These are phyloP conservation scores for Tribolium madens DNA, from an alignment of 1,140 invertebrate genomes.

Conservation along the genomic window DNA sequence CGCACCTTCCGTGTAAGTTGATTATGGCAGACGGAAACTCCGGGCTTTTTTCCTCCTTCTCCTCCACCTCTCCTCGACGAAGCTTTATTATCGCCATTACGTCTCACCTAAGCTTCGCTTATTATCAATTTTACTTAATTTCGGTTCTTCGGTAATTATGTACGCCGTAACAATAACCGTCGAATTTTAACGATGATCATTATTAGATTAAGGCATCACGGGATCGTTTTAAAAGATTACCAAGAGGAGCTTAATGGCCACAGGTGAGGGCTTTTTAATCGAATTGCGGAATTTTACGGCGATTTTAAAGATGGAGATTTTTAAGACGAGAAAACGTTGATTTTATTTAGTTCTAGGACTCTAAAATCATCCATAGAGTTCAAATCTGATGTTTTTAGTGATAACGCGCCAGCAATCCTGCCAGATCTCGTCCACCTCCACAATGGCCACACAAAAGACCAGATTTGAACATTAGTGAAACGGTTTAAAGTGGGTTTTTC, in stretches of 20 bases:
- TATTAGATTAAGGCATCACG: conserved; percentile 63
- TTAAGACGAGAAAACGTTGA: no score
- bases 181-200: conserved; percentile 63
- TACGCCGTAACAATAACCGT: conserved; percentile 62
- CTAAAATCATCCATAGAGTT: no score
- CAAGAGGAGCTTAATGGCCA: conserved; percentile 54
- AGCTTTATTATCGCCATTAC: conserved; percentile 62
- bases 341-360: no score
- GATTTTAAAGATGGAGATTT: no score
- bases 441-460: no score
- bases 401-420: no score
- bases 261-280: conserved; percentile 57
- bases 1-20: conserved; percentile 57
- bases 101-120: conserved; percentile 55
- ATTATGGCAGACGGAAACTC: conserved; percentile 49
- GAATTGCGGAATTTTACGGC: conserved; percentile 57
- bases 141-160: conserved; percentile 58
- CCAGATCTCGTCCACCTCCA: no score
- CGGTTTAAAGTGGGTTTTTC: no score
- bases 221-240: conserved; percentile 63
- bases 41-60: conserved; percentile 48
- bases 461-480: no score
- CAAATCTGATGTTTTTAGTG: no score
- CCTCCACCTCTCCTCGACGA: background rate
- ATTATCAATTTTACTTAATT: conserved; percentile 63